A percentile compares a stretch with the other conserved stretches of the same genome.
These are phyloP conservation scores for Cacoxenus indagator DNA, from an alignment of 2,888 invertebrate species.

Conservation along the genomic window DNA sequence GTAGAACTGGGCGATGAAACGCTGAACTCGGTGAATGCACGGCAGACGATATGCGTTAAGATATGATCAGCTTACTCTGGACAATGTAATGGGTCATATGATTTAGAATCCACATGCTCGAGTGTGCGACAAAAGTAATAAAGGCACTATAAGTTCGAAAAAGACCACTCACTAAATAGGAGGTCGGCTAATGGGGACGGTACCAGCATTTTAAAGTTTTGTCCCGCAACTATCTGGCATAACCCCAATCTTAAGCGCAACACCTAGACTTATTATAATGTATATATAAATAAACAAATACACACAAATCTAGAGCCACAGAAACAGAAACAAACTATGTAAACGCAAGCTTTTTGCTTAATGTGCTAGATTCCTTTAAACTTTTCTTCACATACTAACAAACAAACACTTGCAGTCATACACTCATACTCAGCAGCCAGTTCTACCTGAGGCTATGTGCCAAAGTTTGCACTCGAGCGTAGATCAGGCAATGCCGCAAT, in stretches of 20 bases:
- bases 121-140: no score
- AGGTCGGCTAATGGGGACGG: no score
- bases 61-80: no score
- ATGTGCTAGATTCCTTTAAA: slow-evolving; percentile 15
- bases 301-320: neutral
- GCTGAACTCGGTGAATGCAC: no score
- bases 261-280: slow-evolving; percentile 9
- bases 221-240: no score
- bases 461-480: neutral
- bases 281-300: slow-evolving; percentile 5
- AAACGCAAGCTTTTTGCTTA: slow-evolving; percentile 9
- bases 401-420: neutral
- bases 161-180: no score
- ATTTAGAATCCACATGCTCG: no score
- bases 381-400: neutral
- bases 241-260: slow-evolving; percentile 1
- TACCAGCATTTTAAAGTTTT: no score
- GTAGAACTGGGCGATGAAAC: no score
- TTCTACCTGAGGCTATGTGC: slow-evolving; percentile 12
- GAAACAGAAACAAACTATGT: slow-evolving; percentile 7
- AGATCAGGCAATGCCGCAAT: slow-evolving; percentile 34
- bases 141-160: no score
- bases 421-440: neutral
- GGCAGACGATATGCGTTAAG: no score
- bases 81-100: no score